These are phyloP conservation scores for Cryptocheilus praepositus DNA, from an alignment of 2,888 invertebrate genomes.

Conservation along the genomic window DNA sequence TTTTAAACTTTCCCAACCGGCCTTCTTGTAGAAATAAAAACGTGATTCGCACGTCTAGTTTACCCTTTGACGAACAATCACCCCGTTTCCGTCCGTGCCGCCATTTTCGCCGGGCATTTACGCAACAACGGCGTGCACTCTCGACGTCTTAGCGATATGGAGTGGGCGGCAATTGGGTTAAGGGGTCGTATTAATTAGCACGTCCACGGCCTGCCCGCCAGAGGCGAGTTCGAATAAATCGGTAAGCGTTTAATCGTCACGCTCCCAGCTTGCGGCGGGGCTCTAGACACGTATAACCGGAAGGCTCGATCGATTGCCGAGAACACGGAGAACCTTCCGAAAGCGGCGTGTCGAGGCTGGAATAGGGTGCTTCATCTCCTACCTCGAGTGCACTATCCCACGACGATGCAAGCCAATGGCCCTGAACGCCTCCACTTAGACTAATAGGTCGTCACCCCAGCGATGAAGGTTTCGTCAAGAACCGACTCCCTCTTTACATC, in stretches of 20 bases:
- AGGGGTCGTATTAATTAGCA: slow-evolving; percentile 36
- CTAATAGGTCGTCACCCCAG: slow-evolving; percentile 26
- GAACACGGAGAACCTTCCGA: slow-evolving; percentile 41
- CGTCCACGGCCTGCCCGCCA: background rate
- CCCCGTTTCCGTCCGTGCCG: too few species aligned
- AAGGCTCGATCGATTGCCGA: slow-evolving; percentile 47
- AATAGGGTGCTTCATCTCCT: slow-evolving; percentile 40
- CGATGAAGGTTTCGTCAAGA: slow-evolving; percentile 3
- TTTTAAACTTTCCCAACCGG: too few species aligned
- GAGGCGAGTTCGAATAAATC: slow-evolving; percentile 24
- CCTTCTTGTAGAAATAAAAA: too few species aligned
- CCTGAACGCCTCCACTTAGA: slow-evolving; percentile 41
- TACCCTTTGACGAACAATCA: too few species aligned
- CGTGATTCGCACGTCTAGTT: too few species aligned
- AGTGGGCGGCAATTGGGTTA: slow-evolving; percentile 23
- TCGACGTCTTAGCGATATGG: background rate
- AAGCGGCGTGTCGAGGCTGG: slow-evolving; percentile 22
- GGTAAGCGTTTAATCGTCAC: slow-evolving; percentile 30
- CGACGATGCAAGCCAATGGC: slow-evolving; percentile 39
- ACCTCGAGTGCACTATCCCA: slow-evolving; percentile 34
- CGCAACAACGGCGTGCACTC: background rate
- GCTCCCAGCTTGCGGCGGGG: too few species aligned
- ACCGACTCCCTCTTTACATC: slow-evolving; percentile 3
- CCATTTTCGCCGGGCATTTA: too few species aligned
- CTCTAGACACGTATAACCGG: slow-evolving; percentile 10